Conservation (phyloP, 2,888 invertebrate species). For the Pammene fasciana region DNA sequence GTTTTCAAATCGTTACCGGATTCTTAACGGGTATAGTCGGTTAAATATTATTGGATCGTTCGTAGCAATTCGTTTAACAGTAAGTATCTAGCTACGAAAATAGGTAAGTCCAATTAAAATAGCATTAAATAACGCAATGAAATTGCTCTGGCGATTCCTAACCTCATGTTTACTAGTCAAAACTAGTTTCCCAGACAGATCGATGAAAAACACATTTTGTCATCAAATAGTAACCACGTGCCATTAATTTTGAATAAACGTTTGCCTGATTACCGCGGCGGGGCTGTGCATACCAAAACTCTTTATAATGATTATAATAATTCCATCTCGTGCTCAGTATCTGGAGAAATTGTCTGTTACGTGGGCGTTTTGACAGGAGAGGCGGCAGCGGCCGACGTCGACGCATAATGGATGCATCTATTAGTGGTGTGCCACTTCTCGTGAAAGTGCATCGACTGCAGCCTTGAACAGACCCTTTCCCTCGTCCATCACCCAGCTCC, state of each 20-base stretch:
- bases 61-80: constrained; percentile 2
- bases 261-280: constrained; percentile 24
- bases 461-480: constrained; percentile 79
- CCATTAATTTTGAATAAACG: constrained; percentile 21
- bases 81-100: background rate
- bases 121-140: constrained; percentile 12
- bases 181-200: constrained; percentile 33
- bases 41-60: background rate
- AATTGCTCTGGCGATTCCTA: constrained; percentile 29
- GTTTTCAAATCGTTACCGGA: too few species aligned
- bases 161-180: constrained; percentile 19
- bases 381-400: constrained; percentile 54
- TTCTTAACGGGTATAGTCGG: background rate
- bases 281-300: constrained; percentile 24
- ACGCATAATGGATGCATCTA: constrained; percentile 73
- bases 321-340: constrained; percentile 48
- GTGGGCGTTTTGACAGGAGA: constrained; percentile 69
- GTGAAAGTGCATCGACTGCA: constrained; percentile 79
- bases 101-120: constrained; percentile 18
- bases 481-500: constrained; percentile 75
- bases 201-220: constrained; percentile 15
- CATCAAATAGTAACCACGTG: constrained; percentile 31
- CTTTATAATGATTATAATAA: constrained; percentile 35
- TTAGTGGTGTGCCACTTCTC: constrained; percentile 72
- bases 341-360: constrained; percentile 53